These are phyloP conservation scores for Polylopha cassiicola DNA, from an alignment of 2,888 invertebrate genomes.

Conservation along the genomic window DNA sequence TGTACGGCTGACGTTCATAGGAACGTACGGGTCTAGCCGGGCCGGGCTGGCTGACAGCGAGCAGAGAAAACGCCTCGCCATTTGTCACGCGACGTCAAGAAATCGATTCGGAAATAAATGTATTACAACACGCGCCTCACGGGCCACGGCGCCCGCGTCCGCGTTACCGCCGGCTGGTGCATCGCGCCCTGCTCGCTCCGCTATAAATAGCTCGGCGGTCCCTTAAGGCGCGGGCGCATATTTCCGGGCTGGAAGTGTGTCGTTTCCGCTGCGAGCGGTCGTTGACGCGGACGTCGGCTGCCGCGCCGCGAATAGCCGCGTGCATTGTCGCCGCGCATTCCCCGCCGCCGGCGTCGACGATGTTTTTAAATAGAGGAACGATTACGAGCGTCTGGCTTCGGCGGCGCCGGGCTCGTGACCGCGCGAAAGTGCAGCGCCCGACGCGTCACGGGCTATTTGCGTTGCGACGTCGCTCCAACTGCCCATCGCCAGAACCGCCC, in stretches of 20 bases:
- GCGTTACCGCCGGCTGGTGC: slow-evolving; percentile 38
- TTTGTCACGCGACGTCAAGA: slow-evolving; percentile 7
- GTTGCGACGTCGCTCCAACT: slow-evolving; percentile 35
- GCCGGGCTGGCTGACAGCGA: too few relatives aligned
- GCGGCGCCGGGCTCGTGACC: slow-evolving; percentile 70
- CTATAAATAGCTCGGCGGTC: slow-evolving; percentile 69
- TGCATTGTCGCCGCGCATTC: slow-evolving; percentile 47
- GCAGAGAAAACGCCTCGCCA: too few relatives aligned
- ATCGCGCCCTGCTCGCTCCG: slow-evolving; percentile 23
- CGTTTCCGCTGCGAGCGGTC: slow-evolving; percentile 74
- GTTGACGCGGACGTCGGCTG: slow-evolving; percentile 63
- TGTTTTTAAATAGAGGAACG: slow-evolving; percentile 74
- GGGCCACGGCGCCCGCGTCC: slow-evolving; percentile 34
- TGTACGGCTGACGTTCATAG: too few relatives aligned
- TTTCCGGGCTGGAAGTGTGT: slow-evolving; percentile 77
- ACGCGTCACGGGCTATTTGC: slow-evolving; percentile 74
- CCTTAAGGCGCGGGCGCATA: slow-evolving; percentile 72
- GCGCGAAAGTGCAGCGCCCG: slow-evolving; percentile 74
- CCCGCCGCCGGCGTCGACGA: slow-evolving; percentile 64
- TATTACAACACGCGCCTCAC: slow-evolving; percentile 55
- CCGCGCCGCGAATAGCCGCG: slow-evolving; percentile 47
- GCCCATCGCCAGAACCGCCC: slow-evolving; percentile 3
- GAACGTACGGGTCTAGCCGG: too few relatives aligned
- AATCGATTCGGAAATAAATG: slow-evolving; percentile 39
- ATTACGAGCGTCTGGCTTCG: slow-evolving; percentile 67